phyloP scores from a whole-genome alignment of 2,888 invertebrate genomes.

The Halictus quadricinctus region DNA sequence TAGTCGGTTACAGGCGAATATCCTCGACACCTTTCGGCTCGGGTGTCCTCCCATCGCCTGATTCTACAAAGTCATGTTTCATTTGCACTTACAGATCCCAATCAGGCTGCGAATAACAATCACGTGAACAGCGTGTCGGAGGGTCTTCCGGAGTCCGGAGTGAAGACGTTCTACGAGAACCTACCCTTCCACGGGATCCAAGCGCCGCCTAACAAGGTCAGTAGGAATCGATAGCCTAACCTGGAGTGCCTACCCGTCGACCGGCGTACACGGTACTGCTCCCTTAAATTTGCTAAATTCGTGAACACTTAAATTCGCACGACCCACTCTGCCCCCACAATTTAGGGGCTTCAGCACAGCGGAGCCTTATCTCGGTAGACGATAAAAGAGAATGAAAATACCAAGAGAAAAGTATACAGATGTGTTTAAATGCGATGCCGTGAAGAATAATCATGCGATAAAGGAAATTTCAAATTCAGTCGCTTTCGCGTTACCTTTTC shows the following conservation, averaged over 20 bases:
- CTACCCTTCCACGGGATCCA: conserved; percentile 97
- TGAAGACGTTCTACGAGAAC: conserved; percentile 94
- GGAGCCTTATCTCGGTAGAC: too few relatives aligned
- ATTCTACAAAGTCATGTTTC: conserved; percentile 51
- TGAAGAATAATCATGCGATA: neutral
- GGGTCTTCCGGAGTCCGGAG: conserved; percentile 91
- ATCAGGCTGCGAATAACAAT: conserved; percentile 79
- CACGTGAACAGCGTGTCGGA: conserved; percentile 83
- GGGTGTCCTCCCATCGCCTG: conserved; percentile 13
- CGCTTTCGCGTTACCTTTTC: neutral
- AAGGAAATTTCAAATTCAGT: neutral
- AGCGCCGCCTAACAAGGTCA: conserved; percentile 96
- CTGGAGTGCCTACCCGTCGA: neutral
- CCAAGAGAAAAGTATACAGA: too few relatives aligned
- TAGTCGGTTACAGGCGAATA: conserved; percentile 9
- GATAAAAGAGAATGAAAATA: too few relatives aligned
- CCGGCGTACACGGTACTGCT: neutral
- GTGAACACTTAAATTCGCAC: neutral
- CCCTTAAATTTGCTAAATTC: neutral
- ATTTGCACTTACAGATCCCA: conserved; percentile 78
- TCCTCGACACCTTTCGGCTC: neutral
- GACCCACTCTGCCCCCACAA: too few relatives aligned
- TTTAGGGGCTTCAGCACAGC: too few relatives aligned
- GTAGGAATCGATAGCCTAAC: conserved; percentile 45
- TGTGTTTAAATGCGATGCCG: too few relatives aligned